Conservation (phyloP, 1,140 invertebrate species). For the Orchesella cincta region DNA sequence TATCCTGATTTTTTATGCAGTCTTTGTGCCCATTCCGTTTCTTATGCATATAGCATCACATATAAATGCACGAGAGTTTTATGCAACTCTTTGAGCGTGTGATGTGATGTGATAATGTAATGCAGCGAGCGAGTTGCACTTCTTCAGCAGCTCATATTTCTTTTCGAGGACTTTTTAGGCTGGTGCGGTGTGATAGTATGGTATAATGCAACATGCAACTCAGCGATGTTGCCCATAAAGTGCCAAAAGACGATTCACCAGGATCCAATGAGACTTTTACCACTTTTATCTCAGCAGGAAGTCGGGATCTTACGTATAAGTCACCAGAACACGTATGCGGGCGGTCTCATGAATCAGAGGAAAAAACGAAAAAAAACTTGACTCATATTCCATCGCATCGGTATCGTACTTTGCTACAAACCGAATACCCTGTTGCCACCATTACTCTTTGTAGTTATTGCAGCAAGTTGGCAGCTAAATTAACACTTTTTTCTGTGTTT, state of each 20-base stretch:
- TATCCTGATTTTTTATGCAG: constrained; percentile 17
- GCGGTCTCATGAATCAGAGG: constrained; percentile 5
- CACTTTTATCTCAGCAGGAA: constrained; percentile 16
- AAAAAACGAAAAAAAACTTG: neutral
- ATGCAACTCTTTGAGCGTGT: neutral
- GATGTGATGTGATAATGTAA: neutral
- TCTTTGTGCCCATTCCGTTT: neutral
- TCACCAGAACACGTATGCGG: constrained; percentile 5
- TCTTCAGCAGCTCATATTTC: constrained; percentile 9
- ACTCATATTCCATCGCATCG: neutral
- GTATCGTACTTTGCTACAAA: neutral
- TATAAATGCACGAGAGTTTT: neutral
- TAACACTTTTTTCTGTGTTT: neutral
- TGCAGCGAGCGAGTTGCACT: neutral
- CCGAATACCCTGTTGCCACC: constrained; percentile 3
- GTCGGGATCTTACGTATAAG: neutral
- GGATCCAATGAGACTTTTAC: constrained; percentile 7
- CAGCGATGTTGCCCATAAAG: no score
- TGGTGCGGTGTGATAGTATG: neutral
- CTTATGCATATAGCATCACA: neutral
- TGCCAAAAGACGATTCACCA: neutral
- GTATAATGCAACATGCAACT: neutral
- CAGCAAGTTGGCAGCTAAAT: constrained; percentile 2
- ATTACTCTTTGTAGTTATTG: neutral
- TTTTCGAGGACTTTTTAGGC: neutral